These are phyloP conservation scores for Caenorhabditis brenneri DNA, from an alignment of 1,140 invertebrate species.

Conservation along the genomic window DNA sequence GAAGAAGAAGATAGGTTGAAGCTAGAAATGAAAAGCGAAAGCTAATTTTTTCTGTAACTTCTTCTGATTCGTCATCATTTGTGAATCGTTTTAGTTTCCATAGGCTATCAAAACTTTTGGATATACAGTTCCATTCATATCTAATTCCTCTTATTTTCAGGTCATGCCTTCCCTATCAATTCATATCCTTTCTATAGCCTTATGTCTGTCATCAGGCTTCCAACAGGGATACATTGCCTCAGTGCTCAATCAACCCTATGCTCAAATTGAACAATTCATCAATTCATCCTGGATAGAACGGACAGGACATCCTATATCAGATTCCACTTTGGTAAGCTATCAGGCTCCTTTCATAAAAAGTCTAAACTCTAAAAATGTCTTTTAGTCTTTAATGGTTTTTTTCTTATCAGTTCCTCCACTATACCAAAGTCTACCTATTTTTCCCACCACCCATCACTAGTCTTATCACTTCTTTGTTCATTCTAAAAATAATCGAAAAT, in stretches of 20 bases:
- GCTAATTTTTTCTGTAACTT: too few relatives aligned
- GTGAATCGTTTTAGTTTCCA: too few relatives aligned
- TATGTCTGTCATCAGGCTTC: slow-evolving; percentile 56
- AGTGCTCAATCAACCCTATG: slow-evolving; percentile 58
- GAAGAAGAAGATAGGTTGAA: too few relatives aligned
- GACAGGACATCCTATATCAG: slow-evolving; percentile 46
- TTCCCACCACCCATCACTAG: not conserved
- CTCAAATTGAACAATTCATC: slow-evolving; percentile 56
- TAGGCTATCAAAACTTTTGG: too few relatives aligned
- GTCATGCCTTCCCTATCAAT: slow-evolving; percentile 55
- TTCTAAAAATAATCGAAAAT: not conserved
- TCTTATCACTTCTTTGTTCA: not conserved
- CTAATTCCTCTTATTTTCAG: not conserved
- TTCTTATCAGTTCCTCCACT: too few relatives aligned
- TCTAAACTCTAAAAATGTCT: too few relatives aligned
- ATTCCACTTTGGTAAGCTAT: slow-evolving; percentile 52
- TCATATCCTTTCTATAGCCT: slow-evolving; percentile 54
- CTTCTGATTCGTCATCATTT: too few relatives aligned
- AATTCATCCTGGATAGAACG: slow-evolving; percentile 54
- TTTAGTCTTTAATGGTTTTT: too few relatives aligned
- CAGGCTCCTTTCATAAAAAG: not conserved
- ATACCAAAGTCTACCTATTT: not conserved
- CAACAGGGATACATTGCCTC: slow-evolving; percentile 60
- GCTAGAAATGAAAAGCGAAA: too few relatives aligned
- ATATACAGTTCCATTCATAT: too few relatives aligned